Evolutionary conservation across 1,140 invertebrate species (phyloP).

Genomic region (Drosophila santomea): DNA sequence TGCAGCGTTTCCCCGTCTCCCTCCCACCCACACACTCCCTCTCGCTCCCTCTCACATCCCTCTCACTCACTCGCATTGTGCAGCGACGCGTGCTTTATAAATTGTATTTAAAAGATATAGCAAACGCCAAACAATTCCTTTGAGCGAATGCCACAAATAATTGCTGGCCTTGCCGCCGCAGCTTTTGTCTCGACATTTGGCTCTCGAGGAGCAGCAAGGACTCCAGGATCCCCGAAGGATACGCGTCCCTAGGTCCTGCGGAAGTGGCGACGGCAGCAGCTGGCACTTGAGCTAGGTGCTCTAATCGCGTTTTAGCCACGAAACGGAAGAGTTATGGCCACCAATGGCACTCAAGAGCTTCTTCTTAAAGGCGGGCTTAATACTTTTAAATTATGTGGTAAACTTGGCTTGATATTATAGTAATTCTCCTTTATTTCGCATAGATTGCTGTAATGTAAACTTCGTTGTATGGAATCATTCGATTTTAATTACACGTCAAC

Average conservation of each 20-base stretch:
- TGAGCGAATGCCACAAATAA: constrained; percentile 72
- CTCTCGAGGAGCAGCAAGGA: constrained; percentile 8
- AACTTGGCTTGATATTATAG: no score
- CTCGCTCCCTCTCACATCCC: background rate
- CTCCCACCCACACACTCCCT: background rate
- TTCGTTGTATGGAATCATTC: background rate
- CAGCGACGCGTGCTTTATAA: constrained; percentile 72
- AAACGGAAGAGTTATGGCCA: background rate
- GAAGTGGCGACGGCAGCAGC: constrained; percentile 21
- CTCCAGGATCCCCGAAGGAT: background rate
- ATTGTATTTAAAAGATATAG: constrained; percentile 78
- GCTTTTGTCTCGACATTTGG: constrained; percentile 46
- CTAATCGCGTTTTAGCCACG: constrained; percentile 57
- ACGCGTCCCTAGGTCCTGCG: background rate
- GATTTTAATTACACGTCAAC: constrained; percentile 22
- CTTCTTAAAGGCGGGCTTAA: no score
- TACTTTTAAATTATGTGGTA: no score
- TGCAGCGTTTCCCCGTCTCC: constrained; percentile 15
- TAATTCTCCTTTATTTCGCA: background rate
- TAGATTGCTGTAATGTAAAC: no score
- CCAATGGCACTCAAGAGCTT: background rate
- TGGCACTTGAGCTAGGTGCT: constrained; percentile 58
- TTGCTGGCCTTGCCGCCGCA: constrained; percentile 54
- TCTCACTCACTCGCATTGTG: constrained; percentile 13
- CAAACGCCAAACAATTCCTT: constrained; percentile 67